Conservation (phyloP, 1,140 invertebrate species). For the Littorina saxatilis region DNA sequence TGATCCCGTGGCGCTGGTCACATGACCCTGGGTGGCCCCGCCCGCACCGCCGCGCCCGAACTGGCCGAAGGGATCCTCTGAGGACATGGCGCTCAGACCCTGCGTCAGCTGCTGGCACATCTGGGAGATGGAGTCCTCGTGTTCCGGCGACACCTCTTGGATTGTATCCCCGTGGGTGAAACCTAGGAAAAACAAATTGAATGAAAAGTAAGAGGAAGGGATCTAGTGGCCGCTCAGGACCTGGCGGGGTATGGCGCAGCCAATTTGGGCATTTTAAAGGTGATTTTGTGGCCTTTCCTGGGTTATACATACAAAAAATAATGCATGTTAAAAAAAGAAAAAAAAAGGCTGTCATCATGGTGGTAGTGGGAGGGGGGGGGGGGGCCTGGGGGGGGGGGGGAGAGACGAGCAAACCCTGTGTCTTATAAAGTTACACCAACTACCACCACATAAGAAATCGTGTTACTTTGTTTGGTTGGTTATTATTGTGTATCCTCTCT, state of each 20-base stretch:
- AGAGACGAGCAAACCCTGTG: no score
- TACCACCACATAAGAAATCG: no score
- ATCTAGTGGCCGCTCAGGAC: no score
- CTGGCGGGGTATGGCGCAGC: background rate
- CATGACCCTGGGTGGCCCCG: slow-evolving; percentile 37
- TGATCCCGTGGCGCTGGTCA: slow-evolving; percentile 33
- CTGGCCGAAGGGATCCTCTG: slow-evolving; percentile 80
- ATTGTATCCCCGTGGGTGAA: slow-evolving; percentile 82
- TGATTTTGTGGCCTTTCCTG: no score
- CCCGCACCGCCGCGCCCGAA: background rate
- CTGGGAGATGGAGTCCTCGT: slow-evolving; percentile 85
- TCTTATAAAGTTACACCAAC: no score
- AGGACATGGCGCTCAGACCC: slow-evolving; percentile 86
- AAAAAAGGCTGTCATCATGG: no score
- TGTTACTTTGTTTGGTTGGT: no score
- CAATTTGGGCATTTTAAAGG: background rate
- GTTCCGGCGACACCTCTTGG: slow-evolving; percentile 85
- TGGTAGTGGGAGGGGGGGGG: no score
- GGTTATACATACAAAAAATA: no score
- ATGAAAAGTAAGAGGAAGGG: background rate
- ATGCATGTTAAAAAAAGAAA: no score
- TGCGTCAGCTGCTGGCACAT: slow-evolving; percentile 92
- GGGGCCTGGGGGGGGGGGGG: no score
- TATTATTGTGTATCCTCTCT: no score
- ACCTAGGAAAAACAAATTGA: background rate